These are phyloP conservation scores for Prunella himalayana DNA, from an alignment of 2,113 vertebrate genomes.

Conservation along the genomic window DNA sequence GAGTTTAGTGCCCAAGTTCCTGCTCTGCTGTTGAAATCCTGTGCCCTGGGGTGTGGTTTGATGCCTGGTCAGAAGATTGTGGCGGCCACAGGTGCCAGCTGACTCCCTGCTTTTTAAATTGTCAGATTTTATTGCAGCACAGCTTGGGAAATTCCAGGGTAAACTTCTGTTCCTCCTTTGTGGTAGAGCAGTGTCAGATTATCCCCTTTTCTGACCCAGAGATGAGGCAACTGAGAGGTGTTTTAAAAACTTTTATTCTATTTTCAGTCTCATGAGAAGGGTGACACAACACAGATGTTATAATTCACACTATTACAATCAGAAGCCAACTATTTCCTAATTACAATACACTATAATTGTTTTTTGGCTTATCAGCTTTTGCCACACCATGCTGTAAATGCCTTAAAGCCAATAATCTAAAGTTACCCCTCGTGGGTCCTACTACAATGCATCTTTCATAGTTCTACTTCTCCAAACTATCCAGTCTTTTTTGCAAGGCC, in stretches of 20 bases:
- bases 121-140: background rate
- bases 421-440: background rate
- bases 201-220: background rate
- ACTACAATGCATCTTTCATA: background rate
- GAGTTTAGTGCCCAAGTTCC: background rate
- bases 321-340: background rate
- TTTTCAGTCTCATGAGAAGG: background rate
- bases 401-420: background rate
- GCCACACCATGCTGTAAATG: background rate
- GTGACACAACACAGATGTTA: background rate
- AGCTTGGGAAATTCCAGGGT: background rate
- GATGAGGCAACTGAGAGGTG: background rate
- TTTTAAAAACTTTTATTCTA: background rate
- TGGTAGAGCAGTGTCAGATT: background rate
- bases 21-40: background rate
- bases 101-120: background rate
- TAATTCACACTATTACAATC: background rate
- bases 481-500: background rate
- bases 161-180: background rate
- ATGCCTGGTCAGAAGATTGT: rapidly evolving
- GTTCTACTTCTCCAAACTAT: background rate
- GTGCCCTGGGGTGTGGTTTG: background rate
- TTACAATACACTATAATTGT: background rate
- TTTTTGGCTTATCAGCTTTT: background rate
- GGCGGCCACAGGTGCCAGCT: too few species aligned